Evolutionary conservation across 2,888 invertebrate species (phyloP).

Genomic region (Drosophila prostipennis): DNA sequence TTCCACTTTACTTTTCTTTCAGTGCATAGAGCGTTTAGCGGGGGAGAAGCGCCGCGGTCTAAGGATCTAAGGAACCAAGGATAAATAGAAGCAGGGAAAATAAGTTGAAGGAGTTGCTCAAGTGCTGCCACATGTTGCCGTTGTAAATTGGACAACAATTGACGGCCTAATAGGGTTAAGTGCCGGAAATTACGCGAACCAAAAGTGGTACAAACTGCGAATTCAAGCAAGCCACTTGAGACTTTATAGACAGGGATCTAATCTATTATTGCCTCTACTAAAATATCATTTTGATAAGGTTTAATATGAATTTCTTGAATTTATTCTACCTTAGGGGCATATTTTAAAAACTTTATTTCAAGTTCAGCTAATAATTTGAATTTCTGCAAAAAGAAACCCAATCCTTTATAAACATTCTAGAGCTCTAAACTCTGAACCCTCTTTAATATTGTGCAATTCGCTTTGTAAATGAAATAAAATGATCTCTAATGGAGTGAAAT

Average conservation of each 20-base stretch:
- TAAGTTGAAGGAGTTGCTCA: constrained; percentile 50
- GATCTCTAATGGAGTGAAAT: constrained; percentile 15
- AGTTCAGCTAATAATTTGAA: too few species aligned
- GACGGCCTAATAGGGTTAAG: constrained; percentile 60
- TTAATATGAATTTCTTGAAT: too few species aligned
- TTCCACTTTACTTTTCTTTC: neutral
- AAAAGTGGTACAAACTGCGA: constrained; percentile 7
- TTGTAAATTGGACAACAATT: constrained; percentile 33
- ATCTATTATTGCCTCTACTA: too few species aligned
- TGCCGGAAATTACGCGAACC: constrained; percentile 55
- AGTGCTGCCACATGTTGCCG: constrained; percentile 56
- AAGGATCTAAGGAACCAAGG: constrained; percentile 17
- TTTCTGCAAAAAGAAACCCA: neutral
- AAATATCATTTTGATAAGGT: too few species aligned
- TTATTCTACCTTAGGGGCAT: too few species aligned
- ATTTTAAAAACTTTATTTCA: too few species aligned
- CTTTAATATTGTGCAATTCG: neutral
- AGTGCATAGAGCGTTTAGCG: constrained; percentile 5
- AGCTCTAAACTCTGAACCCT: neutral
- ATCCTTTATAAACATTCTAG: neutral
- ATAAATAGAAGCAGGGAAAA: constrained; percentile 15
- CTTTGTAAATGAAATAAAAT: constrained; percentile 2
- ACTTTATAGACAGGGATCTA: neutral
- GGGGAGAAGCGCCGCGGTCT: neutral
- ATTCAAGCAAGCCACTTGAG: neutral